Conservation (phyloP, 1,140 invertebrate species). For the Monochamus saltuarius region DNA sequence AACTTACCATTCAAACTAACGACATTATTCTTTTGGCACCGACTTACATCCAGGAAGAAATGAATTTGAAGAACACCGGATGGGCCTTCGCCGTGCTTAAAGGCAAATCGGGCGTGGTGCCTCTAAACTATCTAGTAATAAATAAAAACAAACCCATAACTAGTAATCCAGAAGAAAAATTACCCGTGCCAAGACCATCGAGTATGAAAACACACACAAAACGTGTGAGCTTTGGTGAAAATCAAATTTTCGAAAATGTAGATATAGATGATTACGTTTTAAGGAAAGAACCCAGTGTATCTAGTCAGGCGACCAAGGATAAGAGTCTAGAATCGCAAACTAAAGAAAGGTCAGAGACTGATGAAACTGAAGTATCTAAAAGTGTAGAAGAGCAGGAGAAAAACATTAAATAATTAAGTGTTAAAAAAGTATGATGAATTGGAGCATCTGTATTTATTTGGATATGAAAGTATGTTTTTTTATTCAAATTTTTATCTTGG, state of each 20-base stretch:
- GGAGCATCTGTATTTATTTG: too few species aligned
- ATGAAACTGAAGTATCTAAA: too few species aligned
- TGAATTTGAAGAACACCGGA: slow-evolving; percentile 64
- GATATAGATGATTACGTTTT: slow-evolving; percentile 15
- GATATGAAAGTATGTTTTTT: too few species aligned
- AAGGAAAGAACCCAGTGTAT: slow-evolving; percentile 9
- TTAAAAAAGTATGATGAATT: too few species aligned
- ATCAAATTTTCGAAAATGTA: slow-evolving; percentile 18
- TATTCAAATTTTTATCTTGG: too few species aligned
- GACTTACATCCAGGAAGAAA: slow-evolving; percentile 73
- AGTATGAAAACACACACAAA: slow-evolving; percentile 40
- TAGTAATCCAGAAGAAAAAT: slow-evolving; percentile 8
- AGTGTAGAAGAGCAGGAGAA: too few species aligned
- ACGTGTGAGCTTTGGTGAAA: slow-evolving; percentile 49
- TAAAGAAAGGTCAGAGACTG: too few species aligned
- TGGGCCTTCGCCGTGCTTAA: slow-evolving; percentile 74
- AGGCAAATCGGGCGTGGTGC: slow-evolving; percentile 70
- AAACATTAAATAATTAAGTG: too few species aligned
- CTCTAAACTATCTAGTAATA: slow-evolving; percentile 73
- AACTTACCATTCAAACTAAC: slow-evolving; percentile 75
- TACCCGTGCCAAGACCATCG: slow-evolving; percentile 23
- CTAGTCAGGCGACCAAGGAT: slow-evolving; percentile 7
- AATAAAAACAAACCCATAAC: slow-evolving; percentile 30
- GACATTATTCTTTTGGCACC: slow-evolving; percentile 82
- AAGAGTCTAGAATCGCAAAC: not conserved